These are phyloP conservation scores for Mastomys coucha DNA, from an alignment of 2,113 vertebrate species.

Conservation along the genomic window DNA sequence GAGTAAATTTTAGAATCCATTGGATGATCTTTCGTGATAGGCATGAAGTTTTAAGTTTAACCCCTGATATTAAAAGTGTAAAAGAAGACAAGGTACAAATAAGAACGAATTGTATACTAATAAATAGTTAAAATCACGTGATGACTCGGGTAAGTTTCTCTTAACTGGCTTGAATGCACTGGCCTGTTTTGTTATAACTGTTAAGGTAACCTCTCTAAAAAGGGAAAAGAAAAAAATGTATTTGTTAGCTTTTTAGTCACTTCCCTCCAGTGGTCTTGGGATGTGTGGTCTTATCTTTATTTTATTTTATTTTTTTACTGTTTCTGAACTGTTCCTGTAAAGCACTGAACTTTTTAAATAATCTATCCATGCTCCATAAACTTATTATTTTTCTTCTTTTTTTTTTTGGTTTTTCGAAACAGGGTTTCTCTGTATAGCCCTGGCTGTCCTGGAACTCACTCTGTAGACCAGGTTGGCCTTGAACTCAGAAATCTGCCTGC, in stretches of 20 bases:
- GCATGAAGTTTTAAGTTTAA: neutral
- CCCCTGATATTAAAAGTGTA: neutral
- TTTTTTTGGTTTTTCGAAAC: no score
- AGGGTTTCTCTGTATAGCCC: no score
- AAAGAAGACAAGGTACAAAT: neutral
- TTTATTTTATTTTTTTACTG: neutral
- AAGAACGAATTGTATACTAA: slow-evolving; percentile 1
- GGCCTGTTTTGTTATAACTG: neutral
- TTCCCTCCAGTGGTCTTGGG: neutral
- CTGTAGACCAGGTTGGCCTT: no score
- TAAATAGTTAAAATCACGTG: slow-evolving; percentile 1
- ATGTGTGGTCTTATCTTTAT: neutral
- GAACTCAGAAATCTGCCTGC: no score
- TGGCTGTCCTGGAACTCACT: no score
- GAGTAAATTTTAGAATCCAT: slow-evolving; percentile 1
- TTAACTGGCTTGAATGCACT: neutral
- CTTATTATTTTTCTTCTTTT: neutral
- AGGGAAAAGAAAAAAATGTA: neutral
- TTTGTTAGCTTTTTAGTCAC: neutral
- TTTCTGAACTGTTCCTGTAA: neutral
- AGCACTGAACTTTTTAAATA: neutral
- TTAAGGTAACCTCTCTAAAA: neutral
- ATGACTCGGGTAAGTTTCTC: neutral
- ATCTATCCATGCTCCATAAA: neutral
- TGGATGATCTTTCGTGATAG: neutral